These are phyloP conservation scores for Drosophila pruinosa DNA, from an alignment of 1,140 invertebrate species.

Conservation along the genomic window DNA sequence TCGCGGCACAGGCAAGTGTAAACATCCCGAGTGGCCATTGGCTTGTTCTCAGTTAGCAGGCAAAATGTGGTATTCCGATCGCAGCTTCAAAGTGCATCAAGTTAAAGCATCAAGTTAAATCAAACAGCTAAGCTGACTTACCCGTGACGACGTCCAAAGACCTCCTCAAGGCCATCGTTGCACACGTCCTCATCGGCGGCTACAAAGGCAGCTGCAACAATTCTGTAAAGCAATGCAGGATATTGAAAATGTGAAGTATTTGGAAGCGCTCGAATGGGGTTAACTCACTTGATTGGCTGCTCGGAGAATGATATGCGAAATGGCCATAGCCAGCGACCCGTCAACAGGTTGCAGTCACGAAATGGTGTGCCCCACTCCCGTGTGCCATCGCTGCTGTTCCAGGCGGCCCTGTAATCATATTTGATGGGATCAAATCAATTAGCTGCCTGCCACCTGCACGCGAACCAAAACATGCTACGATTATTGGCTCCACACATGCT, in stretches of 20 bases:
- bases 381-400: constrained; percentile 80
- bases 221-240: constrained; percentile 50
- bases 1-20: constrained; percentile 84
- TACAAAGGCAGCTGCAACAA: constrained; percentile 81
- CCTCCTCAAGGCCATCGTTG: constrained; percentile 82
- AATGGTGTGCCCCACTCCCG: constrained; percentile 82
- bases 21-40: constrained; percentile 61
- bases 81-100: constrained; percentile 51
- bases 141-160: constrained; percentile 81
- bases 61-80: constrained; percentile 82
- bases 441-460: constrained; percentile 18
- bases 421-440: constrained; percentile 29
- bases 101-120: background rate
- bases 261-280: no score
- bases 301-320: constrained; percentile 81
- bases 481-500: background rate
- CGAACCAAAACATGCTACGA: background rate
- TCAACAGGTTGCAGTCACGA: constrained; percentile 80
- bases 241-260: no score
- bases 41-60: constrained; percentile 69
- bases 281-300: constrained; percentile 73
- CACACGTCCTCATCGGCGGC: constrained; percentile 82
- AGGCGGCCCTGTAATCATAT: constrained; percentile 59
- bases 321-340: constrained; percentile 80
- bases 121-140: background rate